These are phyloP conservation scores for Subanguina moxae DNA, from an alignment of 1,140 invertebrate species.

Conservation along the genomic window DNA sequence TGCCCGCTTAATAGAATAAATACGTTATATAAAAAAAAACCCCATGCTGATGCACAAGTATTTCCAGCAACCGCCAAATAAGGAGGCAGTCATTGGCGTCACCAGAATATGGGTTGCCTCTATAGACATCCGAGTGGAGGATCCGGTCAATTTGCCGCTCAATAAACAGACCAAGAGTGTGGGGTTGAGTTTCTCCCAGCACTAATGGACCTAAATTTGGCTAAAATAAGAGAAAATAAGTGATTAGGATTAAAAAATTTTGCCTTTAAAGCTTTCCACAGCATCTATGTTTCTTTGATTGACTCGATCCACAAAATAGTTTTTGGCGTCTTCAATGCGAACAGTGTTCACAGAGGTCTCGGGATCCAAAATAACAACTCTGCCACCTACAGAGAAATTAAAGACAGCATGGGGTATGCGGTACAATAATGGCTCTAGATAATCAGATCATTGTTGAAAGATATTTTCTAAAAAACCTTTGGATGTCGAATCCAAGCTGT, in stretches of 20 bases:
- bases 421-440: conserved; percentile 44
- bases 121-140: conserved; percentile 41
- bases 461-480: conserved; percentile 24
- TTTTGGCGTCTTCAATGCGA: conserved; percentile 38
- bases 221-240: too few species aligned
- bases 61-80: conserved; percentile 43
- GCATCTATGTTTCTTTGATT: conserved; percentile 34
- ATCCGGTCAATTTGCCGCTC: conserved; percentile 44
- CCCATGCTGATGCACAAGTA: conserved; percentile 46
- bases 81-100: conserved; percentile 52
- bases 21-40: conserved; percentile 23
- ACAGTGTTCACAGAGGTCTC: conserved; percentile 30
- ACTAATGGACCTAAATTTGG: conserved; percentile 30
- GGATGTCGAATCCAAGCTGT: conserved; percentile 40
- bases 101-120: conserved; percentile 33
- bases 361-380: conserved; percentile 42
- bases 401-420: conserved; percentile 35
- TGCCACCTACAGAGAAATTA: conserved; percentile 29
- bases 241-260: neutral
- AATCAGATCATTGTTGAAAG: neutral
- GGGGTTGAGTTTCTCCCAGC: conserved; percentile 39
- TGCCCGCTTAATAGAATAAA: too few species aligned
- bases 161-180: conserved; percentile 40
- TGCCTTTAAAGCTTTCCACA: conserved; percentile 46
- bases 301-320: conserved; percentile 17